Conservation (phyloP, 2,113 vertebrate genomes). For the Heteronetta atricapilla region DNA sequence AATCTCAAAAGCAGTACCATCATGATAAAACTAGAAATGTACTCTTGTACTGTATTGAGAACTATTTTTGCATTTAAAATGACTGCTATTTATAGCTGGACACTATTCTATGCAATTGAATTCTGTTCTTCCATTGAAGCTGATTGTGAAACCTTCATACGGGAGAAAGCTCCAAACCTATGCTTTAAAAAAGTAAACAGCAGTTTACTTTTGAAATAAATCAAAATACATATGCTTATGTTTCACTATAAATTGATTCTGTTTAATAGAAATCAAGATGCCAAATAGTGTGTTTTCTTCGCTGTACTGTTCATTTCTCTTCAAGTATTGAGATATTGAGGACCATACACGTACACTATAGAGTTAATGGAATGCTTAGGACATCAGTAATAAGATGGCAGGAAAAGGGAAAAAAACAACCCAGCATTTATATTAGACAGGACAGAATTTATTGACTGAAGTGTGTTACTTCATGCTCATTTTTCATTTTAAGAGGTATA, state of each 20-base stretch:
- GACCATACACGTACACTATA: background rate
- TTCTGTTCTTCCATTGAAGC: background rate
- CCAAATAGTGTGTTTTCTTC: background rate
- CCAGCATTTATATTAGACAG: background rate
- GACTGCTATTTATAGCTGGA: background rate
- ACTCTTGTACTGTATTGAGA: background rate
- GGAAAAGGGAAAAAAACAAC: background rate
- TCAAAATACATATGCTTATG: background rate
- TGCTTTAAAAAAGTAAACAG: background rate
- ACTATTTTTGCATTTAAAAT: background rate
- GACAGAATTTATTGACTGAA: background rate
- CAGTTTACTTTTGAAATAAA: background rate
- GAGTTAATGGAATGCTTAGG: background rate
- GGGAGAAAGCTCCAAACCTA: background rate
- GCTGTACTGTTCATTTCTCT: background rate
- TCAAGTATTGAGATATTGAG: background rate
- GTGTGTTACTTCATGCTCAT: background rate
- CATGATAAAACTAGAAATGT: background rate
- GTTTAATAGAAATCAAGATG: background rate
- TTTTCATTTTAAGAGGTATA: slow-evolving; percentile 24
- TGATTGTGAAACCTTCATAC: background rate
- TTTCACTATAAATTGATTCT: background rate
- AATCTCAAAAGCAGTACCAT: background rate
- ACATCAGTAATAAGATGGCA: background rate
- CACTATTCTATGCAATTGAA: background rate